These are phyloP conservation scores for Machaerirhynchus nigripectus DNA, from an alignment of 2,113 vertebrate species.

Conservation along the genomic window DNA sequence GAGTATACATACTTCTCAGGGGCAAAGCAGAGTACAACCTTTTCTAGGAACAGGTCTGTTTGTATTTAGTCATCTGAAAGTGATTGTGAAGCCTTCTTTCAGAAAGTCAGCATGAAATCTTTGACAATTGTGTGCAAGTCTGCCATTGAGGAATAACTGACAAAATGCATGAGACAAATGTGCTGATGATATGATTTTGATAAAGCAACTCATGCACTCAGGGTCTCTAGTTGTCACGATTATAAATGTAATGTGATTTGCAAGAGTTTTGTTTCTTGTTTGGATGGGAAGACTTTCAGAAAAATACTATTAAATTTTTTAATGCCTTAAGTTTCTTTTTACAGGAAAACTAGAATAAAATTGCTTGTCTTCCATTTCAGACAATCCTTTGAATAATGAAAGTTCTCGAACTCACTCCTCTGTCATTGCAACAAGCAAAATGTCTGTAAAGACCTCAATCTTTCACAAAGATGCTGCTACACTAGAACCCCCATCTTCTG, in stretches of 20 bases:
- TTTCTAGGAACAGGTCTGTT: background rate
- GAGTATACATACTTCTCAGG: background rate
- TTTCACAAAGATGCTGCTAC: slow-evolving; percentile 88
- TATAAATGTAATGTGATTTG: background rate
- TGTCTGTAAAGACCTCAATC: slow-evolving; percentile 85
- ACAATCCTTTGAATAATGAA: slow-evolving; percentile 92
- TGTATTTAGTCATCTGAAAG: background rate
- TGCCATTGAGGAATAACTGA: background rate
- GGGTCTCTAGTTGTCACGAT: background rate
- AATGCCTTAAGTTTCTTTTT: background rate
- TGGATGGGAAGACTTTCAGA: background rate
- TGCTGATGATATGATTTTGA: background rate
- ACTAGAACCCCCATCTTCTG: slow-evolving; percentile 86
- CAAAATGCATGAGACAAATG: background rate
- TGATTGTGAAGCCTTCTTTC: background rate
- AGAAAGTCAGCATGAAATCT: background rate
- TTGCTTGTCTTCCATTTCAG: slow-evolving; percentile 70
- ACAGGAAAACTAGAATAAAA: slow-evolving; percentile 14
- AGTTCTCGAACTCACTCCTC: slow-evolving; percentile 91
- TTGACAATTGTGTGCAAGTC: background rate
- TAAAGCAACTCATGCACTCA: background rate
- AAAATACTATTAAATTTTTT: background rate
- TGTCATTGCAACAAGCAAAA: slow-evolving; percentile 86
- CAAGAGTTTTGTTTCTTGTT: background rate
- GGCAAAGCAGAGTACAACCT: background rate